A percentile compares a stretch with the other conserved stretches of the same genome.
Evolutionary conservation across 2,888 invertebrate genomes (phyloP).

Genomic region (Argynnis bischoffii): DNA sequence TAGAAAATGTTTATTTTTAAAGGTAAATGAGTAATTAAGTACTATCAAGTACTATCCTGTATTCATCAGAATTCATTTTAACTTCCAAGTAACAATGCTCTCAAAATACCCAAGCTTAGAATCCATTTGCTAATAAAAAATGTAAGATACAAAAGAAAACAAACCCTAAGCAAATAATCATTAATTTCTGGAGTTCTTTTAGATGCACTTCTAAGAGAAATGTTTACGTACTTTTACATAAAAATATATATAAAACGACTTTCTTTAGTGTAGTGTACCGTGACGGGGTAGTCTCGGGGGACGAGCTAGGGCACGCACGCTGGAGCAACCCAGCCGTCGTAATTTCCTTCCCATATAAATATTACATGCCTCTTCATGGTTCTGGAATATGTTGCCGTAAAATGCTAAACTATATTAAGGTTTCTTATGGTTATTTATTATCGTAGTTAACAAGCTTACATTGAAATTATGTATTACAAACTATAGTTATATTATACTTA

Average conservation of each 20-base stretch:
- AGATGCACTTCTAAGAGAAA: constrained; percentile 13
- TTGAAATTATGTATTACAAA: no score
- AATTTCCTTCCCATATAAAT: constrained; percentile 23
- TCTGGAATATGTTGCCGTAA: neutral
- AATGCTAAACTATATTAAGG: neutral
- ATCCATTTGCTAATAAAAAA: no score
- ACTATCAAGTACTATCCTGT: no score
- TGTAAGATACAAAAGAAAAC: neutral
- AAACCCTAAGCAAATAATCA: neutral
- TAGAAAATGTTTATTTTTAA: no score
- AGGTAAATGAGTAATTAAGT: no score
- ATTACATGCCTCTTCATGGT: constrained; percentile 14
- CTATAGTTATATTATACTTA: no score
- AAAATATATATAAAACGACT: constrained; percentile 18
- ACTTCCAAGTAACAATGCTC: no score
- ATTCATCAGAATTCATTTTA: no score
- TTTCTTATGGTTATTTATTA: neutral
- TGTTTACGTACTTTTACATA: constrained; percentile 1
- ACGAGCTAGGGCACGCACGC: constrained; percentile 14
- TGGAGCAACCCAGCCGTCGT: constrained; percentile 2
- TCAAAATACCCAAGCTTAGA: no score
- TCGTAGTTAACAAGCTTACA: no score
- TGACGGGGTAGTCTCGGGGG: constrained; percentile 26
- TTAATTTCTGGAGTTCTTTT: constrained; percentile 1
- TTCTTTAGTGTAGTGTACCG: constrained; percentile 20